Conservation (phyloP, 2,888 invertebrate genomes). For the Lobophora halterata region DNA sequence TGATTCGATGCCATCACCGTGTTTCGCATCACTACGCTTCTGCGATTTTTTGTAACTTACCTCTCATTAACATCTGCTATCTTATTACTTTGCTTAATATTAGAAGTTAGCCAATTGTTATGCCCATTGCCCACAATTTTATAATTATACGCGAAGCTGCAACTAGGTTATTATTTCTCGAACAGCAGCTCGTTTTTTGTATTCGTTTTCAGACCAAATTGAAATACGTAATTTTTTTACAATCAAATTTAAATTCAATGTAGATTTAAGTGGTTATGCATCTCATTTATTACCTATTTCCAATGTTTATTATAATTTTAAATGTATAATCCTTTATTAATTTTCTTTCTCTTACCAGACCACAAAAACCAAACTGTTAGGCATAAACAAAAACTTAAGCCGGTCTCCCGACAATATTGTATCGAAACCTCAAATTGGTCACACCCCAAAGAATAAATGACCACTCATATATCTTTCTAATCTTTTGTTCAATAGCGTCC, state of each 20-base stretch:
- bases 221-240: no score
- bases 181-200: no score
- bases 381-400: conserved; percentile 46
- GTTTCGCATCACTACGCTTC: conserved; percentile 41
- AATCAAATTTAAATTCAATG: no score
- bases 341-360: no score
- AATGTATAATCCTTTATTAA: no score
- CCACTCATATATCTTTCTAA: conserved; percentile 61
- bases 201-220: no score
- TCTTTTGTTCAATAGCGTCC: conserved; percentile 59
- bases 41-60: conserved; percentile 41
- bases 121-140: conserved; percentile 13
- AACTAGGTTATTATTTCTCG: no score
- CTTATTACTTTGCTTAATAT: conserved; percentile 19
- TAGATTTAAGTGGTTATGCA: no score
- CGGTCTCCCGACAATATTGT: conserved; percentile 50
- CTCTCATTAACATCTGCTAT: conserved; percentile 38
- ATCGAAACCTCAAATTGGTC: conserved; percentile 73
- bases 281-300: no score
- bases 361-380: conserved; percentile 48
- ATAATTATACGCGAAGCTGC: no score
- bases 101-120: conserved; percentile 13
- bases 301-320: neutral
- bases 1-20: conserved; percentile 47
- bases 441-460: conserved; percentile 60